These are phyloP conservation scores for Yponomeuta cagnagella DNA, from an alignment of 2,888 invertebrate genomes.

Conservation along the genomic window DNA sequence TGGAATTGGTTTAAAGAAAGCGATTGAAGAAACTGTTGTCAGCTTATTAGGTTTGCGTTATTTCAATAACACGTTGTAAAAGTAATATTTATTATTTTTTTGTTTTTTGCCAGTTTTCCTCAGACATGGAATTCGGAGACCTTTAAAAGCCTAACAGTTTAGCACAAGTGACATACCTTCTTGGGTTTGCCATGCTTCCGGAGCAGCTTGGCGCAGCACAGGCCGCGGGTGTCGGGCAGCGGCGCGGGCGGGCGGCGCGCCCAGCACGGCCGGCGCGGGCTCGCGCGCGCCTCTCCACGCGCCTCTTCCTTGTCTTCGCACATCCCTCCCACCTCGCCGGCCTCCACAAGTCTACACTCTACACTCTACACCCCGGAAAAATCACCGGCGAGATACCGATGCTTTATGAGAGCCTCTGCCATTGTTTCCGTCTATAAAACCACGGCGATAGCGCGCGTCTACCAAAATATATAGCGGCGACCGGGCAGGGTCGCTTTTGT, in stretches of 20 bases:
- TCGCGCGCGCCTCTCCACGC: conserved; percentile 53
- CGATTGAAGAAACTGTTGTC: no score
- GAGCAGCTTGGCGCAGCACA: conserved; percentile 87
- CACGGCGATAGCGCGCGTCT: conserved; percentile 55
- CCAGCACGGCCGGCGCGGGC: conserved; percentile 62
- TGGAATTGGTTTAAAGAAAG: no score
- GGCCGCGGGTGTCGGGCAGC: conserved; percentile 83
- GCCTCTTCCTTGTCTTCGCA: conserved; percentile 70
- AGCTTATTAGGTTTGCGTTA: no score
- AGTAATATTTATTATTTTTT: no score
- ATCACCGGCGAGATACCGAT: conserved; percentile 64
- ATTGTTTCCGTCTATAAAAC: conserved; percentile 63
- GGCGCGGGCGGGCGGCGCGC: conserved; percentile 65
- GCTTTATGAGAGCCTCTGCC: conserved; percentile 64
- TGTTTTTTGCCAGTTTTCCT: no score
- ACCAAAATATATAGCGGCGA: conserved; percentile 48
- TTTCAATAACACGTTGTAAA: no score
- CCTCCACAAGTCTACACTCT: conserved; percentile 38
- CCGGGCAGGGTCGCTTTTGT: conserved; percentile 32
- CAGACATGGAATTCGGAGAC: no score
- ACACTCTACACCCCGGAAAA: conserved; percentile 50
- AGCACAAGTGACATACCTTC: conserved; percentile 73
- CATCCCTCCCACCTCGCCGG: conserved; percentile 41
- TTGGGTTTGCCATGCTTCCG: conserved; percentile 88
- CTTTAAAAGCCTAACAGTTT: no score